A percentile compares a stretch with the other conserved stretches of the same genome.
These are phyloP conservation scores for Cerastoderma edule DNA, from an alignment of 2,888 invertebrate species.

Conservation along the genomic window DNA sequence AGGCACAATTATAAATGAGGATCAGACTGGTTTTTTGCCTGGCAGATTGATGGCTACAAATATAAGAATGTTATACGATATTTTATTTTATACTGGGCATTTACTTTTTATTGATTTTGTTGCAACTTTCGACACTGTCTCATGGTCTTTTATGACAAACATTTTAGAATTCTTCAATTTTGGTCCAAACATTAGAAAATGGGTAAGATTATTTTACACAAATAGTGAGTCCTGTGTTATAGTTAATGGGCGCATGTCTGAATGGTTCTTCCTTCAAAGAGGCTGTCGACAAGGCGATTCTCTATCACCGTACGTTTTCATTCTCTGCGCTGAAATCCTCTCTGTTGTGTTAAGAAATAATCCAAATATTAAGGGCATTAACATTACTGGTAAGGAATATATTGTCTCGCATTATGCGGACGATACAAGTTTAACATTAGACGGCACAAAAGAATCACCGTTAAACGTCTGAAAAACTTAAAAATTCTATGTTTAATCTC, in stretches of 20 bases:
- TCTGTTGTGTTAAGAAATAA: slow-evolving; percentile 6
- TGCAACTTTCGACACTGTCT: slow-evolving; percentile 28
- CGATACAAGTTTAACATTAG: slow-evolving; percentile 11
- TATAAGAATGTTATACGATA: slow-evolving; percentile 28
- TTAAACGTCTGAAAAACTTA: neutral
- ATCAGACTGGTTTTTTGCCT: slow-evolving; percentile 24
- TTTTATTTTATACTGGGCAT: slow-evolving; percentile 21
- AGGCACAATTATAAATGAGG: slow-evolving; percentile 2
- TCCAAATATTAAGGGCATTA: slow-evolving; percentile 10
- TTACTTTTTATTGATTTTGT: slow-evolving; percentile 25
- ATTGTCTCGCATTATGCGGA: slow-evolving; percentile 25
- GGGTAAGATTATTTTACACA: slow-evolving; percentile 30
- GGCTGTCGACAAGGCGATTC: slow-evolving; percentile 26
- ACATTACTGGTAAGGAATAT: neutral
- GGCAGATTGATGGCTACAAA: slow-evolving; percentile 20
- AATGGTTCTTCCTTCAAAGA: slow-evolving; percentile 15
- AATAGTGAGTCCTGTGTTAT: slow-evolving; percentile 23
- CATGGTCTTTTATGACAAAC: slow-evolving; percentile 26
- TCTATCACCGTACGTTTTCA: slow-evolving; percentile 20
- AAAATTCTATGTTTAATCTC: slow-evolving; percentile 17
- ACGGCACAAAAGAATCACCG: neutral
- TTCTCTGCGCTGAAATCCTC: slow-evolving; percentile 17
- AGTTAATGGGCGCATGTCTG: slow-evolving; percentile 28
- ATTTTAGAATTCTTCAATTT: slow-evolving; percentile 22
- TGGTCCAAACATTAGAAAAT: slow-evolving; percentile 22